These are phyloP conservation scores for Erythrolamprus reginae DNA, from an alignment of 2,113 vertebrate species.

Conservation along the genomic window DNA sequence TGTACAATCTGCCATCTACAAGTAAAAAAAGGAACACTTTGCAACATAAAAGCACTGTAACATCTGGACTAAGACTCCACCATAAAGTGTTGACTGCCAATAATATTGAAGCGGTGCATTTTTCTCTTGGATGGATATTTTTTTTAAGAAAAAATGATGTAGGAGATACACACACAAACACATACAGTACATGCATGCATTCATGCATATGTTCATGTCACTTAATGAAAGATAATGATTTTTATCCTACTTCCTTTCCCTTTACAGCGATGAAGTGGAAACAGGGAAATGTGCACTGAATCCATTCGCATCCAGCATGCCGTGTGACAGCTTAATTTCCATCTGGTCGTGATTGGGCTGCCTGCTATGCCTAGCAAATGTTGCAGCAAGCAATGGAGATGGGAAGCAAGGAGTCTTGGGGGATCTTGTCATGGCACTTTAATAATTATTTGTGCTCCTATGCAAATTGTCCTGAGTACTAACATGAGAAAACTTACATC, in stretches of 20 bases:
- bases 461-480: not conserved
- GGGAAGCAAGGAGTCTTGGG: not conserved
- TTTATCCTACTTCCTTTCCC: not conserved
- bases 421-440: not conserved
- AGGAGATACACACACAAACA: not conserved
- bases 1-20: constrained; percentile 62
- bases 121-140: constrained; percentile 37
- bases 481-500: not conserved
- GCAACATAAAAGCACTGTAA: constrained; percentile 73
- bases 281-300: not conserved
- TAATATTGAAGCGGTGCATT: constrained; percentile 62
- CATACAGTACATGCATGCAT: no score
- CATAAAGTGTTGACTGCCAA: constrained; percentile 73
- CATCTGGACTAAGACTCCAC: constrained; percentile 69
- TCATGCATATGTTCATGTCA: not conserved
- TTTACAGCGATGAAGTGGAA: not conserved
- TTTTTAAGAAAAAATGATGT: constrained; percentile 39
- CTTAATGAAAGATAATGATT: not conserved
- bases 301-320: not conserved
- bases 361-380: not conserved
- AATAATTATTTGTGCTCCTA: not conserved
- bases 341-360: not conserved
- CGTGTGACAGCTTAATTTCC: not conserved
- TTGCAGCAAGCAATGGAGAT: not conserved
- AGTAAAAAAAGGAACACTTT: constrained; percentile 76